Conservation (phyloP, 2,797 vertebrate species). For the Knipowitschia caucasica region DNA sequence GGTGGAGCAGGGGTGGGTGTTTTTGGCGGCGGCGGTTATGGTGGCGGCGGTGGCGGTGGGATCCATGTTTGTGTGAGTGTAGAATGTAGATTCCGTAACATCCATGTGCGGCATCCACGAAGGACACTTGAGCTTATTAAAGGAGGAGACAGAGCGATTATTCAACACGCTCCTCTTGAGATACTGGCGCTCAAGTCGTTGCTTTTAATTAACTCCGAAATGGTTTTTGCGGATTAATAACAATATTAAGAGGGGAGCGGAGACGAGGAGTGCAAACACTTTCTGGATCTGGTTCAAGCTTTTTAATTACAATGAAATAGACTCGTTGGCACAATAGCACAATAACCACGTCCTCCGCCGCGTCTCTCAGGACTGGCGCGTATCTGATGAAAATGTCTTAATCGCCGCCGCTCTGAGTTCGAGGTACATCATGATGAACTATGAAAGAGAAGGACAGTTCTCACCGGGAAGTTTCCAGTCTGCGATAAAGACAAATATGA, state of each 20-base stretch:
- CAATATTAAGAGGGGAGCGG: constrained; percentile 77
- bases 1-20: constrained; percentile 34
- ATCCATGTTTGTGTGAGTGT: constrained; percentile 29
- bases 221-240: constrained; percentile 81
- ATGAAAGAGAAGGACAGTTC: too few relatives aligned
- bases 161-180: constrained; percentile 75
- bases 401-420: constrained; percentile 29
- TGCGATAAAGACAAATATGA: too few relatives aligned
- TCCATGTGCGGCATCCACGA: constrained; percentile 57
- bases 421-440: constrained; percentile 26
- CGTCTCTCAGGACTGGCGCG: constrained; percentile 16
- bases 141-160: constrained; percentile 78
- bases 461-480: too few relatives aligned
- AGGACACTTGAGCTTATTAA: constrained; percentile 76
- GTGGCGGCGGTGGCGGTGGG: constrained; percentile 15
- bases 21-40: constrained; percentile 21
- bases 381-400: constrained; percentile 29
- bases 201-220: constrained; percentile 82
- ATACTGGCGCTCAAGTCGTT: constrained; percentile 75
- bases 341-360: constrained; percentile 42
- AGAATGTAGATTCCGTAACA: constrained; percentile 67
- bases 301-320: constrained; percentile 78
- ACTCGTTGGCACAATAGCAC: constrained; percentile 56
- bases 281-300: constrained; percentile 75
- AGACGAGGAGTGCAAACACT: constrained; percentile 68